Evolutionary conservation across 2,113 vertebrate species (phyloP).

Genomic region (Microcebus ravelobensis): DNA sequence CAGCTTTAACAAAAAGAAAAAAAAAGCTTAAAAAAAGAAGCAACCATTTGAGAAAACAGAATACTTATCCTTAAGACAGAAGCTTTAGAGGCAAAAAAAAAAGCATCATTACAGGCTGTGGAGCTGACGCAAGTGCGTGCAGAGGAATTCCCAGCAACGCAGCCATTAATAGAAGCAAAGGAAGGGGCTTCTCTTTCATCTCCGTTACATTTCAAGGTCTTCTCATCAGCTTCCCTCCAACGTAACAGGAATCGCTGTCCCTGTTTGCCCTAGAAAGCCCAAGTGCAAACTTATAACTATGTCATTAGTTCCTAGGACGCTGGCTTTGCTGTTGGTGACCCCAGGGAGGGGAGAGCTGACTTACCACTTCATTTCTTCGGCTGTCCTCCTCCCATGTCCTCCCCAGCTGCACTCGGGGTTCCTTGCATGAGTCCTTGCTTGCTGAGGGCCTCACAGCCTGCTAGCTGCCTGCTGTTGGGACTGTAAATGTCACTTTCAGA

Average conservation of each 20-base stretch:
- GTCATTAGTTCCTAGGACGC: accelerated
- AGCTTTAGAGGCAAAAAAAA: neutral
- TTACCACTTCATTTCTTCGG: slow-evolving; percentile 28
- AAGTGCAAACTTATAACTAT: accelerated
- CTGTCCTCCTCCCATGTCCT: neutral
- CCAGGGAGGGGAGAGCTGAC: neutral
- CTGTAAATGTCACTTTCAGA: slow-evolving; percentile 68
- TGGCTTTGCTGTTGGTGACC: neutral
- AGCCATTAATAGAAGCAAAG: neutral
- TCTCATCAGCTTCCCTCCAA: neutral
- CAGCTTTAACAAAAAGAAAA: neutral
- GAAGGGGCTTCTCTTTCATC: neutral
- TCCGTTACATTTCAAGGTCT: neutral
- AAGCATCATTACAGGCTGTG: neutral
- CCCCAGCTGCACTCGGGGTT: neutral
- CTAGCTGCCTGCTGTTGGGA: neutral
- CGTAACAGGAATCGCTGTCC: neutral
- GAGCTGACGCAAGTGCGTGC: too few relatives aligned
- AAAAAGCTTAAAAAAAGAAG: neutral
- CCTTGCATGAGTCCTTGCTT: neutral
- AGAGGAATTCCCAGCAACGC: neutral
- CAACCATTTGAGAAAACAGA: neutral
- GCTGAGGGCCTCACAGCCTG: neutral
- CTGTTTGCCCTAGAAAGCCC: neutral
- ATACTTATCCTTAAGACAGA: neutral